Base-by-base conservation (phyloP, 1,140 invertebrate species). In the Nymphalis io region DNA sequence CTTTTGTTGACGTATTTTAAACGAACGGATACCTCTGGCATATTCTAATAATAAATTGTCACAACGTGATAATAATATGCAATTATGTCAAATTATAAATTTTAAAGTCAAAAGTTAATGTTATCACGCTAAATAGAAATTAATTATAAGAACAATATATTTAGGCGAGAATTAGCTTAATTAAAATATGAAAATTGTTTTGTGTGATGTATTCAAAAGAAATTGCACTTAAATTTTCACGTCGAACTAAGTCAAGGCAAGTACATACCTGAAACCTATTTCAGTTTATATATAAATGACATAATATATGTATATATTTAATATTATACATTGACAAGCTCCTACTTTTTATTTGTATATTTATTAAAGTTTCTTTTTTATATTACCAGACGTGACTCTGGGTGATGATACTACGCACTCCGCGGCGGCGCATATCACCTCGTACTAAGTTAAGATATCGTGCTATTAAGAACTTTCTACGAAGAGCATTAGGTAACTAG, bases 341-440 rank as follows among this genome's bases (percentile, higher is more conserved):
- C 5, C 10, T 33, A 33, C n/a, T 33, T 33, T 33, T n/a, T 13
- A 44, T 33, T 8, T 8, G 3, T 33, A 33, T 33, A 33, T 33
- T 33, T 33, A 8, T 33, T 33, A 1, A 33, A 8, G 6, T 33
- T 33, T 0, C 10, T 33, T 1, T 33, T 46, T 46, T 8, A 46
- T 46, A 16, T 6, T 20, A 18, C 16, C n/a, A 51, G 46, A 16
- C n/a, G 27, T 42, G 38, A 39, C 42, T 55, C 57, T 70, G 46
- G 75, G 84, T 83, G 65, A 90, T 90, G 87, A 82, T 75, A 59
- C 76, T 87, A 11, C 81, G 80, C n/a, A 87, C 84, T 10, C 85
- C 87, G 8, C 85, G 85, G 8, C 88, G 88, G 42, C 83, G 84
- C 11, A 87, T 90, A 62, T 90, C 88, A 16, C 85, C 88, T n/a